Base-by-base conservation (phyloP, 2,113 vertebrate genomes). In the Oryzias javanicus region DNA sequence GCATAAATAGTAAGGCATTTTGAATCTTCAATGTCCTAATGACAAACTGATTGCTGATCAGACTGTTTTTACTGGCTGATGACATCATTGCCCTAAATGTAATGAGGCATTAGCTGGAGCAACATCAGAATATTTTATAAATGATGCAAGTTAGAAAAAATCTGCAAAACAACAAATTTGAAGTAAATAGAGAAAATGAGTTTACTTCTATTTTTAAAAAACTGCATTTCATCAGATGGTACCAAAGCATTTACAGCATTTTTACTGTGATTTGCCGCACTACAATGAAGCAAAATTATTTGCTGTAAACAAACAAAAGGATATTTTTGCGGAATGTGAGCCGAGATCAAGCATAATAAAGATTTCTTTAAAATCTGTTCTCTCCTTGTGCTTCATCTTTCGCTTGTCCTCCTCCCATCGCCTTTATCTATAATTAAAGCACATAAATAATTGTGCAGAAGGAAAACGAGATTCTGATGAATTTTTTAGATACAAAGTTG, bases 361-460 rank as follows among this genome's bases (percentile, higher is more conserved):
- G 8, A 35, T 35, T 35, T 49, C 57, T 81, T 60, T 74, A 72
- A 75, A 81, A 80, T 67, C 53, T 40, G 46, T 64, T 61, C 67
- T 63, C 44, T 67, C 74, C 77, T 35, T 51, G 29, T 53, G 53
- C 72, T 79, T 67, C 67, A 49, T 77, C 42, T 52, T 13, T 42
- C 70, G 61, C 65, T 55, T 72, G 58, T 54, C 67, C 60, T 42
- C 69, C 78, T 80, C 76, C 74, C 76, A 42, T 45, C 40, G 41
- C 55, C 35, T 55, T 72, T 58, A 78, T 87, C 57, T 58, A 87
- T 87, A 79, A 84, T 86, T 84, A 45, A 86, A 81, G 65, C 61
- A 48, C 71, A 83, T 83, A 70, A 81, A 88, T 85, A 86, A 88
- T 86, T 79, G 63, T 83, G 74, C 70, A 82, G 65, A 81, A 54